Evolutionary conservation across 1,140 invertebrate genomes (phyloP), one percentile per base, ranked within the genome.

Genomic region (Sitophilus oryzae): DNA sequence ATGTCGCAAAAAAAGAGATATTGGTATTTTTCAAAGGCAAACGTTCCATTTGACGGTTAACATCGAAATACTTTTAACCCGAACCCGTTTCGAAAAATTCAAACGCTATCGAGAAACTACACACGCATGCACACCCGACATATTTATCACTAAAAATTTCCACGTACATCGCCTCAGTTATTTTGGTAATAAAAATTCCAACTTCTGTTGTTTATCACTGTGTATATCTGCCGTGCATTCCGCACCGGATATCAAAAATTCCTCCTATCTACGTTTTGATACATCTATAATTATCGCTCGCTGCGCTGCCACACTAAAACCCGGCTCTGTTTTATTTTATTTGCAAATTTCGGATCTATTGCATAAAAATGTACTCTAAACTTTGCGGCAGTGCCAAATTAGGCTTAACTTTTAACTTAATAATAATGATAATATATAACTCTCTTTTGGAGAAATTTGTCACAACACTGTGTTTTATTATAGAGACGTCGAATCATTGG

Each of bases 331-430:
- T 49, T 49, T 35, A 44, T 53, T 47, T 52, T 47, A 20, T 36
- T 43, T 41, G 4, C 11, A 52, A 53, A 42, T 58, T 58, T 42
- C 25, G 11, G 25, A 47, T 11, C 20, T 57, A 58, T 52, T 53
- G 50, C 51, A 49, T 52, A 58, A 58, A 58, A 58, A 58, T 53
- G 20, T 14, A 16, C 21, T 45, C 42, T 58, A 58, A 58, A 52
- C 53, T 52, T 52, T n/a, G n/a, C n/a, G n/a, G n/a, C n/a, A 58
- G 25, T 37, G 10, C 11, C 30, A 11, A 9, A n/a, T 14, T 11
- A 14, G 18, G 38, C 18, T 16, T 9, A 18, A 40, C 9, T 9
- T 11, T 9, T 40, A 9, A 1, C 14, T 14, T 11, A 35, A 35
- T 11, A 14, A 2, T 14, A 35, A 35, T 35, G 10, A 2, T 35